phyloP scores from a whole-genome alignment of 1,140 invertebrate species.

The Drosophila ercepeae region DNA sequence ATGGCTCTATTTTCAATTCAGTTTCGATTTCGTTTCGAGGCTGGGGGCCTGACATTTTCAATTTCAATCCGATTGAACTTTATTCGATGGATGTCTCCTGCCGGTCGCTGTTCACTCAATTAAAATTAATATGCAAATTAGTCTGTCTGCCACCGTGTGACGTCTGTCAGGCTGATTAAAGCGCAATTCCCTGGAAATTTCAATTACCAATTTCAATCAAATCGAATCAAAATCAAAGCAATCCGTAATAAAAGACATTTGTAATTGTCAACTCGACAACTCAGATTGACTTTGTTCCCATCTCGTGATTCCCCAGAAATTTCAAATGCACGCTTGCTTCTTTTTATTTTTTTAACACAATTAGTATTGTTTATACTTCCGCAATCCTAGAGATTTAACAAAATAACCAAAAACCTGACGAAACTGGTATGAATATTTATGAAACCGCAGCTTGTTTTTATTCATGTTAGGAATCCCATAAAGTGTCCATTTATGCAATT shows the following conservation, averaged over 20 bases:
- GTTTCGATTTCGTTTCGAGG: constrained; percentile 37
- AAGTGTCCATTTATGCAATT: constrained; percentile 32
- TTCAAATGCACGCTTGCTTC: constrained; percentile 12
- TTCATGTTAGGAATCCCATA: constrained; percentile 20
- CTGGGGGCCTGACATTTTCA: constrained; percentile 50
- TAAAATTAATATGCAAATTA: constrained; percentile 82
- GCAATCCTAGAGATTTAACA: constrained; percentile 8
- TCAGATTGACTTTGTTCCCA: background rate
- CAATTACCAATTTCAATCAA: constrained; percentile 12
- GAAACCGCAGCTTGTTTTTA: constrained; percentile 8
- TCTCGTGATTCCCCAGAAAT: background rate
- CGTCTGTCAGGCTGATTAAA: constrained; percentile 66
- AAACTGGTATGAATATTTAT: constrained; percentile 45
- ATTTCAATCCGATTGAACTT: constrained; percentile 42
- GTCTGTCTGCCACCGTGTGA: constrained; percentile 44
- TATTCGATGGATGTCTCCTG: constrained; percentile 30
- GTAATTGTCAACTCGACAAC: constrained; percentile 16
- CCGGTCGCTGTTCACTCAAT: constrained; percentile 54
- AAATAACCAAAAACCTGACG: constrained; percentile 15
- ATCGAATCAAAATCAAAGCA: constrained; percentile 10
- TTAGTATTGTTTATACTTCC: constrained; percentile 40
- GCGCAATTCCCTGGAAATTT: constrained; percentile 27
- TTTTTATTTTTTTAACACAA: constrained; percentile 27
- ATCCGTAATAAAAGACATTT: constrained; percentile 19
- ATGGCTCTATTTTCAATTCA: constrained; percentile 64